phyloP scores from a whole-genome alignment of 2,797 vertebrate genomes.

The Notamacropus eugenii region DNA sequence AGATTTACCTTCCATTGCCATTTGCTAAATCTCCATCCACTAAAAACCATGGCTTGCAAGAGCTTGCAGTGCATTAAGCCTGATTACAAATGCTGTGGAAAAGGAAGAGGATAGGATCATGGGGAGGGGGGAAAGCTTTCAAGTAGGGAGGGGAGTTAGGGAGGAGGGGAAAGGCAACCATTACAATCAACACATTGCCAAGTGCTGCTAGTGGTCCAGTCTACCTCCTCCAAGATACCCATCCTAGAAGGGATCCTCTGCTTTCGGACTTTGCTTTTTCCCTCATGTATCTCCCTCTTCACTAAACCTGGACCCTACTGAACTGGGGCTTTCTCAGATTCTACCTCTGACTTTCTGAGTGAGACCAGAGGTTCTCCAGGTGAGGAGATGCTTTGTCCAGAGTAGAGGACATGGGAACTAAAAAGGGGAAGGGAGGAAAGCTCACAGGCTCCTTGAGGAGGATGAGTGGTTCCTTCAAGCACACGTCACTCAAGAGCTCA shows the following conservation, averaged over 20 bases:
- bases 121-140: neutral
- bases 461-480: slow-evolving; percentile 90
- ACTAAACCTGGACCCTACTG: slow-evolving; percentile 54
- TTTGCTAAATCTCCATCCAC: slow-evolving; percentile 99
- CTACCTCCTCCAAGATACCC: slow-evolving; percentile 25
- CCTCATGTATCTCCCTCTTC: slow-evolving; percentile 28
- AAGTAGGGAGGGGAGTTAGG: slow-evolving; percentile 78
- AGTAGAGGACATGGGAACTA: slow-evolving; percentile 84
- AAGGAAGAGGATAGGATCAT: slow-evolving; percentile 75
- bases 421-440: slow-evolving; percentile 77
- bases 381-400: slow-evolving; percentile 55
- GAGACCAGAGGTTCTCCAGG: slow-evolving; percentile 59
- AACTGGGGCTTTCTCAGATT: slow-evolving; percentile 48
- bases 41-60: slow-evolving; percentile 89
- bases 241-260: neutral
- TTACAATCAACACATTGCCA: slow-evolving; percentile 82
- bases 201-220: neutral
- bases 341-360: slow-evolving; percentile 9
- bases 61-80: slow-evolving; percentile 94
- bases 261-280: slow-evolving; percentile 43
- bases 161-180: slow-evolving; percentile 33
- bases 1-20: slow-evolving; percentile 98
- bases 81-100: slow-evolving; percentile 91
- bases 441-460: slow-evolving; percentile 82
- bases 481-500: slow-evolving; percentile 93